Evolutionary conservation across 2,888 invertebrate species (phyloP).

Genomic region (Nephrotoma appendiculata): DNA sequence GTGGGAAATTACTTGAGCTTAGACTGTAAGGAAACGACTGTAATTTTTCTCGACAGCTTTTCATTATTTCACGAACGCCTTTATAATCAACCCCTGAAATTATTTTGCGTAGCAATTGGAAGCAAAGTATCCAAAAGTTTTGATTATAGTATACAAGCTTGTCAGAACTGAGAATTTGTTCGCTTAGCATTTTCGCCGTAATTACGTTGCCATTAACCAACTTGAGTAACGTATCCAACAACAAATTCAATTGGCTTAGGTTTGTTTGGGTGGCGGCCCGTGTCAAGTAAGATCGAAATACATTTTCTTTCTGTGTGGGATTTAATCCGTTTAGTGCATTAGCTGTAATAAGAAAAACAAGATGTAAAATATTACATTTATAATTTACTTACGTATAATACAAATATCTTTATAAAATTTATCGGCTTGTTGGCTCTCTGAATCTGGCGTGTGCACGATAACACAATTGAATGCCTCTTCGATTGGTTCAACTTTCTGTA

Average conservation of each 20-base stretch:
- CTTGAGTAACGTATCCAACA: conserved; percentile 61
- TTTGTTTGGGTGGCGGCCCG: conserved; percentile 60
- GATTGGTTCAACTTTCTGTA: conserved; percentile 63
- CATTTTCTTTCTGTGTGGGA: conserved; percentile 58
- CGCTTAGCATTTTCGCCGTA: conserved; percentile 71
- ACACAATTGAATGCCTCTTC: conserved; percentile 85
- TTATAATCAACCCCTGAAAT: conserved; percentile 92
- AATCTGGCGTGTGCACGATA: conserved; percentile 59
- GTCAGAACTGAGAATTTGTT: conserved; percentile 69
- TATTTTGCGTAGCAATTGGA: conserved; percentile 66
- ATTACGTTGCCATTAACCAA: conserved; percentile 57
- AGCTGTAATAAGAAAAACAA: conserved; percentile 23
- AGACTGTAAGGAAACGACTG: conserved; percentile 63
- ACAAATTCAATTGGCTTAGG: conserved; percentile 56
- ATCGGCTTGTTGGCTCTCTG: conserved; percentile 50
- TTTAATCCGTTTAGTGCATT: conserved; percentile 48
- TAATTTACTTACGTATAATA: conserved; percentile 13
- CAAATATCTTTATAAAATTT: conserved; percentile 52
- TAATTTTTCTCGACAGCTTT: conserved; percentile 81
- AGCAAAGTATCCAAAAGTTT: conserved; percentile 83
- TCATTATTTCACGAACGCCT: conserved; percentile 86
- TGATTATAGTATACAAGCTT: conserved; percentile 66
- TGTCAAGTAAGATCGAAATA: conserved; percentile 58
- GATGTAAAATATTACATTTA: background rate
- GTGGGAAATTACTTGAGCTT: conserved; percentile 67